Evolutionary conservation across 2,113 vertebrate genomes (phyloP), one percentile per base, ranked within the genome.

Genomic region (Chaetura pelagica): DNA sequence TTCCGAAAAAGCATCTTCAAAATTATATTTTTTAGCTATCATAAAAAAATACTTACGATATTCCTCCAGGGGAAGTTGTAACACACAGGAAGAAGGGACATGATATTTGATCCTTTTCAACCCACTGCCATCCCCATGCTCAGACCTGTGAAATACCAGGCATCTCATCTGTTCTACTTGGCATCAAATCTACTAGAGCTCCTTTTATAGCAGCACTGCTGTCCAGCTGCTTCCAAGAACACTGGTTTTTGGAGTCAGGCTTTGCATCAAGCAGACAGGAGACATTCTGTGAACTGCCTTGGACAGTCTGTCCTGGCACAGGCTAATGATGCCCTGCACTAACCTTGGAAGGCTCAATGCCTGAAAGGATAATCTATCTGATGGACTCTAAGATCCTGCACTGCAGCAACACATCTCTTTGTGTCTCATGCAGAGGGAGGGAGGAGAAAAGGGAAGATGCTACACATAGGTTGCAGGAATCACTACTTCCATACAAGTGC

Each of bases 201-300:
- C 79, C 4, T 2, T 30, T 77, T 92, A 83, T 42, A 92, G 90
- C 72, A 77, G 10, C 2, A 5, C 78, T 71, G 71, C 66, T 77
- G 73, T 74, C 77, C 89, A 94, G 91, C 54, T 67, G 69, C 77
- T 92, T 78, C 90, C 82, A 92, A 72, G 85, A 92, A 90, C 40
- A 15, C 13, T 52, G 48, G 59, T 63, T 90, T 72, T 76, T 58
- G 59, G 62, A 79, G 69, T 86, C 68, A 49, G 64, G 40, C 68
- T 78, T 78, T 69, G 64, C 42, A 62, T 35, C 26, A 64, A 32
- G 3, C 4, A 13, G 75, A 80, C 1, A 2, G 30, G 34, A 77
- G 57, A 59, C 0, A 0, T 93, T 92, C 92, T 3, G 5, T 3
- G 44, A 90, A 68, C 44, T 2, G 34, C 66, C 44, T 48, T 5